A percentile compares a stretch with the other conserved stretches of the same genome.
phyloP scores from a whole-genome alignment of 2,797 vertebrate species.

The Emys orbicularis region DNA sequence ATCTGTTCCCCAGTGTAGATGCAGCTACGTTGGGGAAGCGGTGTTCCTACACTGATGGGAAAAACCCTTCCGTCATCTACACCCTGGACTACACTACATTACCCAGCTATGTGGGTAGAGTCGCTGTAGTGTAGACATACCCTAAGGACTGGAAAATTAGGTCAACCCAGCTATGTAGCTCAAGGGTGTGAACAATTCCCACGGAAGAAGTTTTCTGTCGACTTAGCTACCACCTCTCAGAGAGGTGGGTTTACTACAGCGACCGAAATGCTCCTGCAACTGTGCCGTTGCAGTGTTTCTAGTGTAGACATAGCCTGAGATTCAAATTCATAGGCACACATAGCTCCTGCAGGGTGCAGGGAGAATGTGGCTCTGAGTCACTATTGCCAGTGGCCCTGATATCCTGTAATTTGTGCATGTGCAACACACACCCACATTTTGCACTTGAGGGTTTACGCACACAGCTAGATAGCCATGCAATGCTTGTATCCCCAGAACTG shows the following conservation, averaged over 20 bases:
- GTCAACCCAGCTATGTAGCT: neutral
- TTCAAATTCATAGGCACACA: neutral
- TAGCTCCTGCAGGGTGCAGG: neutral
- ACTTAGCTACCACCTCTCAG: neutral
- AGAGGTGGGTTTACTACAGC: neutral
- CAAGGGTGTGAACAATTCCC: neutral
- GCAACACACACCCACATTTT: neutral
- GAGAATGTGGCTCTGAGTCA: neutral
- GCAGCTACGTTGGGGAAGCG: too few species aligned
- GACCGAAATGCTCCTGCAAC: neutral
- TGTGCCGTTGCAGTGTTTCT: neutral
- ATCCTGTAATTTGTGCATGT: neutral
- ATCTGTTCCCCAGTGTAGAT: too few species aligned
- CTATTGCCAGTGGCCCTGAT: neutral
- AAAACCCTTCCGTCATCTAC: too few species aligned
- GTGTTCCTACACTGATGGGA: too few species aligned
- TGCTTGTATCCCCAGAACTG: rapidly evolving
- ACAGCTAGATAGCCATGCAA: neutral
- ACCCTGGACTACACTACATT: too few species aligned
- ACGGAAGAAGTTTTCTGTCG: neutral
- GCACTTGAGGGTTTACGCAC: neutral
- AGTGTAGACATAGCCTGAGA: neutral
- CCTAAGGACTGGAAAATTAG: too few species aligned
- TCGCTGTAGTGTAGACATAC: too few species aligned
- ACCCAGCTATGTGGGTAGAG: too few species aligned